A percentile compares a stretch with the other conserved stretches of the same genome.
phyloP scores from a whole-genome alignment of 2,888 invertebrate genomes.

The Ametastegia equiseti region DNA sequence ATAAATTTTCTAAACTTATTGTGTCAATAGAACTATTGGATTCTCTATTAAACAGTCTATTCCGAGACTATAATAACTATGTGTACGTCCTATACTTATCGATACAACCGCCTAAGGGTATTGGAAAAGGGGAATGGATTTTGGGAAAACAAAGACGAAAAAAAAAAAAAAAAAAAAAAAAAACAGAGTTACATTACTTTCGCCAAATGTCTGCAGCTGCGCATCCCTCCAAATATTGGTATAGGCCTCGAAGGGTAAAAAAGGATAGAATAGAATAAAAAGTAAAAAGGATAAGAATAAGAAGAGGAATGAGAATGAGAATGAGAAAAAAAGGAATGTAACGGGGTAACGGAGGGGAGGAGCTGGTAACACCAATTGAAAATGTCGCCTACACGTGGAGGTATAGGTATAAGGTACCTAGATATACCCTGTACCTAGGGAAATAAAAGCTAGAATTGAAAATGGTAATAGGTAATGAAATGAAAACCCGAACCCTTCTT shows the following conservation, averaged over 20 bases:
- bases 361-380: background rate
- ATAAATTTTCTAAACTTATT: too few relatives aligned
- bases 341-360: background rate
- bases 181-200: background rate
- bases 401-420: too few relatives aligned
- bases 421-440: background rate
- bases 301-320: background rate
- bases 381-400: background rate
- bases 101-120: constrained; percentile 39
- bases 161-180: background rate
- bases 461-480: constrained; percentile 20
- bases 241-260: background rate
- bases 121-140: constrained; percentile 41
- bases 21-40: background rate
- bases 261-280: background rate
- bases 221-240: background rate
- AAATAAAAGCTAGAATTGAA: constrained; percentile 3
- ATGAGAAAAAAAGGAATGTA: background rate
- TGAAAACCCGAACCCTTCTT: constrained; percentile 26
- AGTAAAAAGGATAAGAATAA: background rate
- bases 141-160: background rate
- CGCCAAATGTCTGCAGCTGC: background rate
- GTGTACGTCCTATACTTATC: background rate
- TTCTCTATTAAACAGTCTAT: background rate
- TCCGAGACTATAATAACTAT: too few relatives aligned